Evolutionary conservation across 2,113 vertebrate genomes (phyloP).

Genomic region (Pseudorectes ferrugineus): DNA sequence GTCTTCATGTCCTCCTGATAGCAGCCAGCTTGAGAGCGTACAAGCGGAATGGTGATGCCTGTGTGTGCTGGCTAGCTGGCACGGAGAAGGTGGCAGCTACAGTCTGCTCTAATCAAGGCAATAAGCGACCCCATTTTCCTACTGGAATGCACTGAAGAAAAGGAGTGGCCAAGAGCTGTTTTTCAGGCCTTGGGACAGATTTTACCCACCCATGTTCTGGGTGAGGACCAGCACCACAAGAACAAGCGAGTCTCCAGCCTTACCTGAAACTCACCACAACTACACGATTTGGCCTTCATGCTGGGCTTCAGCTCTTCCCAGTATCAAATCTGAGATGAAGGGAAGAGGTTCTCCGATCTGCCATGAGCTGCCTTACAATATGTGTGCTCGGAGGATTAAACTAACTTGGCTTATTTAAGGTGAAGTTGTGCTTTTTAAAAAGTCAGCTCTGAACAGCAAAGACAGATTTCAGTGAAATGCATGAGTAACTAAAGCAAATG

Average conservation of each 20-base stretch:
- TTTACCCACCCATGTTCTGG: slow-evolving; percentile 26
- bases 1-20: background rate
- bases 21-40: background rate
- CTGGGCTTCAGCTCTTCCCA: background rate
- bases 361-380: background rate
- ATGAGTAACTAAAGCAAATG: slow-evolving; percentile 49
- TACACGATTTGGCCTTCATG: background rate
- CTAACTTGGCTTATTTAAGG: background rate
- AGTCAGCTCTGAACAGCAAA: slow-evolving; percentile 6
- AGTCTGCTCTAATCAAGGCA: slow-evolving; percentile 28
- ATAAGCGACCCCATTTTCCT: background rate
- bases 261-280: background rate
- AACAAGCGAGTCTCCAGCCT: background rate
- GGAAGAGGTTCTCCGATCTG: background rate
- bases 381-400: background rate
- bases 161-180: background rate
- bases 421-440: background rate
- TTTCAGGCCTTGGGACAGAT: background rate
- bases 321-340: background rate
- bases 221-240: slow-evolving; percentile 1
- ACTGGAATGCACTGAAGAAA: background rate
- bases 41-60: background rate
- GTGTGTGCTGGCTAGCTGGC: background rate
- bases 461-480: slow-evolving; percentile 34
- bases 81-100: background rate